Base-by-base conservation (phyloP, 2,113 vertebrate genomes). In the Aspidoscelis tigris region DNA sequence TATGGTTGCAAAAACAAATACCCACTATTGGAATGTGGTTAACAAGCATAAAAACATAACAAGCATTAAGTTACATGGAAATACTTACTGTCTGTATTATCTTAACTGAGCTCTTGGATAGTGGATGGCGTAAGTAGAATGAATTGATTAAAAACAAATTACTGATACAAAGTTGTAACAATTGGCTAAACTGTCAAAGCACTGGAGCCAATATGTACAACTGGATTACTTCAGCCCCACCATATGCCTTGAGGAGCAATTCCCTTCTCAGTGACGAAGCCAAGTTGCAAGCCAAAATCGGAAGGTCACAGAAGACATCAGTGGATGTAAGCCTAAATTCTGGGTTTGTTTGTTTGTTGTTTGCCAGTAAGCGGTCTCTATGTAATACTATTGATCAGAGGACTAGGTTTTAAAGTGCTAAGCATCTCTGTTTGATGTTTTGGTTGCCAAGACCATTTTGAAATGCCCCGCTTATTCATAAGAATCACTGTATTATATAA, bases 1-100 rank as follows among this genome's bases (percentile, higher is more conserved):
- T 91, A 92, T 93, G 90, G 90, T 69, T 94, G 82, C 92, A 83
- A 87, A 90, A 91, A 80, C 91, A 94, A 94, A 94, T 86, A 91
- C 8, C 68, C 47, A 11, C 47, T 89, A 47, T 86, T 86, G 78
- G 78, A 53, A 73, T 87, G 39, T 75, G 33, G 90, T 84, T 94
- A 86, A 33, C 7, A 88, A 82, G 20, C 78, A 2, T 75, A 41
- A 68, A 88, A 78, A 47, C 82, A 84, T 77, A 77, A 84, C 74
- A 84, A 77, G 82, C 80, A 84, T 90, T 87, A 77, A 82, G 76
- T 84, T 65, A 84, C 65, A 47, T 68, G 58, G 65, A 86, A 91
- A 69, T 14, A 89, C 89, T 90, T 92, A 3, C 33, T 91, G 50
- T 82, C 75, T 86, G 47, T 82, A 53, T 16, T 77, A 77, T 33